phyloP scores from a whole-genome alignment of 2,797 vertebrate species.

The Sebastes ruberrimus region DNA sequence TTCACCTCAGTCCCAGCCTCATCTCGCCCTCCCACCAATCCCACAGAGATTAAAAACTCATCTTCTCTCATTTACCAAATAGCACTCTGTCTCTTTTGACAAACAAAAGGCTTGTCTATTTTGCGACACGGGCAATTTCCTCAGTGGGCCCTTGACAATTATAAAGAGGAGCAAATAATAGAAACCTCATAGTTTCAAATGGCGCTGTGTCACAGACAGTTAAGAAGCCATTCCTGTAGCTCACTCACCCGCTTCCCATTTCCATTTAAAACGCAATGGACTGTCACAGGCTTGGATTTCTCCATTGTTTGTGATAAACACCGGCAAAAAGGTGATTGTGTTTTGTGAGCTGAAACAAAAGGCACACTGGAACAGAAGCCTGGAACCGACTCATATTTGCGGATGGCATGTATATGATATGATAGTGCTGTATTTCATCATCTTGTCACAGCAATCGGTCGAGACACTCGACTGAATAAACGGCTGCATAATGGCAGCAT shows the following conservation, averaged over 20 bases:
- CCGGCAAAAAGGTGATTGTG: slow-evolving; percentile 40
- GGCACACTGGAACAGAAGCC: slow-evolving; percentile 20
- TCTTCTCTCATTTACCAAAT: slow-evolving; percentile 69
- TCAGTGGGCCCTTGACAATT: slow-evolving; percentile 58
- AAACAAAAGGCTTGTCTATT: slow-evolving; percentile 65
- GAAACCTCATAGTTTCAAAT: slow-evolving; percentile 68
- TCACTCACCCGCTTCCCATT: slow-evolving; percentile 61
- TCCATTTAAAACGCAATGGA: slow-evolving; percentile 65
- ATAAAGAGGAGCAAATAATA: slow-evolving; percentile 71
- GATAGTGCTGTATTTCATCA: slow-evolving; percentile 32
- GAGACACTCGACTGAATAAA: slow-evolving; percentile 21
- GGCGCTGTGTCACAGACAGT: slow-evolving; percentile 68
- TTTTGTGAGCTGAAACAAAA: slow-evolving; percentile 63
- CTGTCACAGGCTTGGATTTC: slow-evolving; percentile 50
- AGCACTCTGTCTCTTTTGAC: slow-evolving; percentile 36
- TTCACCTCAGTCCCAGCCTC: slow-evolving; percentile 11
- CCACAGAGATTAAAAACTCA: slow-evolving; percentile 63
- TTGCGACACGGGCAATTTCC: slow-evolving; percentile 67
- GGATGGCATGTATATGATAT: slow-evolving; percentile 22
- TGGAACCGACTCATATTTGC: slow-evolving; percentile 15
- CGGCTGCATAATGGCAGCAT: slow-evolving; percentile 6
- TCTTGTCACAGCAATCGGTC: slow-evolving; percentile 38
- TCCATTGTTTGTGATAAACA: slow-evolving; percentile 66
- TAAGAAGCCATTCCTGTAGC: slow-evolving; percentile 67
- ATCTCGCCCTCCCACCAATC: background rate